Percentiles rank a stretch among this genome's conserved stretches.
Conservation (phyloP, 2,888 invertebrate genomes). For the Oscheius myriophilus region DNA sequence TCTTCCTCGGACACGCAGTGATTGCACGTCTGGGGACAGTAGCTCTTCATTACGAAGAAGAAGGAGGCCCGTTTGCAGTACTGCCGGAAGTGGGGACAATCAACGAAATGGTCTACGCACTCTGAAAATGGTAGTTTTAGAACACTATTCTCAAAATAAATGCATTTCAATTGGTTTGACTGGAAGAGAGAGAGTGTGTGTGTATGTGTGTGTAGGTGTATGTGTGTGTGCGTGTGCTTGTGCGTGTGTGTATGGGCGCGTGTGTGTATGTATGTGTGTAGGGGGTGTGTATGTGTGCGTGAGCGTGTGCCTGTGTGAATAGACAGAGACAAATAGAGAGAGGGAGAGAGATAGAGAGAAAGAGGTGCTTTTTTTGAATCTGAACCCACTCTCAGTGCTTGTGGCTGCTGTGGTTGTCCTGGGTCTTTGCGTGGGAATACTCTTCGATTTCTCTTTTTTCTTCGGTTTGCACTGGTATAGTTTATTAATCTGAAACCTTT, state of each 20-base stretch:
- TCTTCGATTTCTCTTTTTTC: conserved; percentile 36
- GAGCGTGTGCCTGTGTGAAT: no score
- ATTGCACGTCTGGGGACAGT: conserved; percentile 67
- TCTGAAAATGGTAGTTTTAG: conserved; percentile 40
- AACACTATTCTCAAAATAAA: no score
- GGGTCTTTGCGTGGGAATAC: not conserved
- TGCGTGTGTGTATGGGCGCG: no score
- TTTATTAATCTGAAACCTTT: conserved; percentile 42
- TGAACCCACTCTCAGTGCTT: conserved; percentile 34
- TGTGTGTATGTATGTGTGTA: no score
- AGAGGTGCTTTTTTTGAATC: no score
- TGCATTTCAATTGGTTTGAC: no score
- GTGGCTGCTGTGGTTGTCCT: conserved; percentile 17
- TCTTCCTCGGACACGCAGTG: conserved; percentile 39
- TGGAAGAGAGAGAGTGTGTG: no score
- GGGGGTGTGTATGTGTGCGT: no score
- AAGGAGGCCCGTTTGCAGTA: conserved; percentile 68
- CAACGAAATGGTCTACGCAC: conserved; percentile 69
- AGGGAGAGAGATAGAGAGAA: no score
- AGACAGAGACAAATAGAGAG: no score
- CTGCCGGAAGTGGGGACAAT: conserved; percentile 68
- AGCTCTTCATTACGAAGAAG: conserved; percentile 70
- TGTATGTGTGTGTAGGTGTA: no score
- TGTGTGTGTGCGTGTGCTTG: no score
- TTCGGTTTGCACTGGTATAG: conserved; percentile 44